phyloP scores from a whole-genome alignment of 92 coral and sea anemone genomes.

The Palythoa caribaeorum region DNA sequence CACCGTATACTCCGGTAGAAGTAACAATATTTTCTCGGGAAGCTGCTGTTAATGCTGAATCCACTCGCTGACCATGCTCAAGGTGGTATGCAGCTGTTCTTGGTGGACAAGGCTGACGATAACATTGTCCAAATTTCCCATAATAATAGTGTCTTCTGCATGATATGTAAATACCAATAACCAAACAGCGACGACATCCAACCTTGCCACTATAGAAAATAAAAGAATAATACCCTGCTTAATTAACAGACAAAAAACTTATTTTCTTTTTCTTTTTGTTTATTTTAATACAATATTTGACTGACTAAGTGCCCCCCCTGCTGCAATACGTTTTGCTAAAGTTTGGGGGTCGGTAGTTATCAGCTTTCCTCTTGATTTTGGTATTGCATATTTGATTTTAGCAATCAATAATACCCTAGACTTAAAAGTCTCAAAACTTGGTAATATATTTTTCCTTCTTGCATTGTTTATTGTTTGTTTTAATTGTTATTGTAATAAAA shows the following conservation, averaged over 20 bases:
- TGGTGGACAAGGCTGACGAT: constrained; percentile 30
- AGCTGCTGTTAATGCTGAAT: not conserved
- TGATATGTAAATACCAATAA: constrained; percentile 51
- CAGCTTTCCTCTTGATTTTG: no score
- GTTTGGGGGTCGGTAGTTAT: no score
- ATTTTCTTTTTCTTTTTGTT: not conserved
- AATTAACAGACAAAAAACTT: not conserved
- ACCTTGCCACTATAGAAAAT: constrained; percentile 44
- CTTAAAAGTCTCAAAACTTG: no score
- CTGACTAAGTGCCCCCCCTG: no score
- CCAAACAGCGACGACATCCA: constrained; percentile 66
- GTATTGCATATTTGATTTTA: no score
- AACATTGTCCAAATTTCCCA: constrained; percentile 56
- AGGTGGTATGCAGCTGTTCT: constrained; percentile 12
- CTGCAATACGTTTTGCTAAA: no score
- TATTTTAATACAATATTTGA: no score
- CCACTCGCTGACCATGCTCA: not conserved
- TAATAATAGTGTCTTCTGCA: constrained; percentile 59
- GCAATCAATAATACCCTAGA: no score
- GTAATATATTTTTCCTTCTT: no score
- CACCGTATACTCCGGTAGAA: not conserved
- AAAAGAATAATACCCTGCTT: not conserved
- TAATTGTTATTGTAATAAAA: no score
- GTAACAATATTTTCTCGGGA: not conserved
- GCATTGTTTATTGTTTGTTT: no score